Percentiles rank a stretch among this genome's conserved stretches.
Conservation (phyloP, 2,797 vertebrate species). For the Leptatherina wallacei region DNA sequence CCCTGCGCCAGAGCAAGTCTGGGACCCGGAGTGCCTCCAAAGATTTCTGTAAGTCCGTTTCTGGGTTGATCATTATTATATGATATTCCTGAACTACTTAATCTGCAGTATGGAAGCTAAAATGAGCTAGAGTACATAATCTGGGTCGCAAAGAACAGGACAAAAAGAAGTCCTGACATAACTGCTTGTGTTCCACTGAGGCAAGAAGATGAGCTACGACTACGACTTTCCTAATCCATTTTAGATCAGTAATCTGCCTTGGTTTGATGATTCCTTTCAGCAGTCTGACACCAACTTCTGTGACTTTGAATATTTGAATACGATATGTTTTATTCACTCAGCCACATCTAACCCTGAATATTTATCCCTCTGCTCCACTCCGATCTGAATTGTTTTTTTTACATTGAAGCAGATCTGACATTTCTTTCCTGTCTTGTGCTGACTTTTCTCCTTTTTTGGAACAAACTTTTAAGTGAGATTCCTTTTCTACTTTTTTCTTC, state of each 20-base stretch:
- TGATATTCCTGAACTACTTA: conserved; percentile 27
- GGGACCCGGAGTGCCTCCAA: conserved; percentile 80
- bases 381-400: conserved; percentile 22
- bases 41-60: conserved; percentile 88
- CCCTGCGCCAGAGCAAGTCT: conserved; percentile 80
- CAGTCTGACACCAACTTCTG: conserved; percentile 43
- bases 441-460: background rate
- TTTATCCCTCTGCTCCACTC: conserved; percentile 23
- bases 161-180: conserved; percentile 30
- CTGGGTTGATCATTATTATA: conserved; percentile 9
- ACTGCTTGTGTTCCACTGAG: conserved; percentile 14
- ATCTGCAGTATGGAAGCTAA: conserved; percentile 20
- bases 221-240: conserved; percentile 35
- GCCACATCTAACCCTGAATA: conserved; percentile 35
- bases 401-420: conserved; percentile 35
- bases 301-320: conserved; percentile 31
- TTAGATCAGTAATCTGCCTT: conserved; percentile 43
- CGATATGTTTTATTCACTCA: conserved; percentile 46
- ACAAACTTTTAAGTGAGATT: background rate
- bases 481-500: background rate
- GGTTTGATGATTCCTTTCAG: conserved; percentile 41
- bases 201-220: conserved; percentile 18
- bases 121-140: conserved; percentile 27
- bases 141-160: conserved; percentile 48
- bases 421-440: background rate